Percentiles rank a stretch among this genome's conserved stretches.
Evolutionary conservation across 2,888 invertebrate species (phyloP).

Genomic region (Hirtodrosophila confusa): DNA sequence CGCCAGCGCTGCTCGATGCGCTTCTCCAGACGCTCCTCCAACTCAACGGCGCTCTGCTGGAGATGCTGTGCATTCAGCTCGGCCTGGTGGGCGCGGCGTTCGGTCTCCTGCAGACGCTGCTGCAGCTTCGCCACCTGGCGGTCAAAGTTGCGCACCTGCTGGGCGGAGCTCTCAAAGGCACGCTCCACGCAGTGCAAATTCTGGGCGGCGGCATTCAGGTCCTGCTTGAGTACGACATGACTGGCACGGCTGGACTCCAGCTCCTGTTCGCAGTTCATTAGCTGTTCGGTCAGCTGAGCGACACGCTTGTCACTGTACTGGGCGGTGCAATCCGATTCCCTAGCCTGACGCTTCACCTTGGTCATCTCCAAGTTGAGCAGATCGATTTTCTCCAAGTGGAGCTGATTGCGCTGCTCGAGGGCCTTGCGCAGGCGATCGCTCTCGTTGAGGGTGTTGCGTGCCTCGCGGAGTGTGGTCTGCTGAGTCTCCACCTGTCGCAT

Average conservation of each 20-base stretch:
- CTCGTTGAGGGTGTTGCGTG: conserved; percentile 6
- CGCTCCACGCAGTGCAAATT: conserved; percentile 27
- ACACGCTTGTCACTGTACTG: conserved; percentile 8
- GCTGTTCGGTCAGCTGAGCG: conserved; percentile 3
- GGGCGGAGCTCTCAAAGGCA: conserved; percentile 19
- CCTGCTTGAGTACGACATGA: conserved; percentile 18
- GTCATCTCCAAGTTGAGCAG: conserved; percentile 17
- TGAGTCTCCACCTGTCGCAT: not conserved
- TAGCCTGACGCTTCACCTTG: not conserved
- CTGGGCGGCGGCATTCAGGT: conserved; percentile 24
- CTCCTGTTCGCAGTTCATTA: conserved; percentile 16
- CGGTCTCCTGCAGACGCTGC: conserved; percentile 27
- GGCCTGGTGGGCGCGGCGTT: conserved; percentile 23
- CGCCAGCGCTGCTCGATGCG: conserved; percentile 11
- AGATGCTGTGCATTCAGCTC: conserved; percentile 28
- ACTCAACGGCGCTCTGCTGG: conserved; percentile 7
- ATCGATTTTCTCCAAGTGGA: conserved; percentile 30
- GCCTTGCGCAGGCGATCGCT: conserved; percentile 5
- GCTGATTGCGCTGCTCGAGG: conserved; percentile 18
- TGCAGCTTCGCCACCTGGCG: conserved; percentile 11
- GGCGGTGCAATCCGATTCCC: conserved; percentile 26
- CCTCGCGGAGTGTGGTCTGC: conserved; percentile 7
- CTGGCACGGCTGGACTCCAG: conserved; percentile 15
- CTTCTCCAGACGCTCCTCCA: conserved; percentile 11
- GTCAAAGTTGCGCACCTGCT: conserved; percentile 11